Base-by-base conservation (phyloP, 2,113 vertebrate genomes). In the Podocnemis expansa region DNA sequence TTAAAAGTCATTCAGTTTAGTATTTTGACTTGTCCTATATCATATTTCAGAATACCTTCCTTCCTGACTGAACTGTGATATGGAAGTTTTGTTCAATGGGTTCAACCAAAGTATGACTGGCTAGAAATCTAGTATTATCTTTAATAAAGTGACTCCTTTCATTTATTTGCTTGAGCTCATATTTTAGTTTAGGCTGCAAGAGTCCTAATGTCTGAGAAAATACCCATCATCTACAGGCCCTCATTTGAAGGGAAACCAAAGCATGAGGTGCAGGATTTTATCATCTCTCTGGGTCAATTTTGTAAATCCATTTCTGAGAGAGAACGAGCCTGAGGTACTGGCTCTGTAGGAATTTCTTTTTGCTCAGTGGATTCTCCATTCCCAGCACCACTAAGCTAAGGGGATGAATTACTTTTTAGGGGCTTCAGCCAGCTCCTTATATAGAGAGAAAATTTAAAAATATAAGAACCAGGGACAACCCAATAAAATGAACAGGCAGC, bases 381-480 rank as follows among this genome's bases (percentile, higher is more conserved):
- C 58, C 82, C 9, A 81, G 70, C 75, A 54, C 73, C 58, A 78
- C 52, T 87, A 86, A 96, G 43, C 78, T 31, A 78, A 73, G 38
- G 19, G 13, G 47, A n/a, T 8, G 63, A 47, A 92, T 91, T 96
- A 51, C 83, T 88, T 97, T 97, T 95, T 90, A 91, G 94, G 96
- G 97, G 93, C 84, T 96, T 88, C 60, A 67, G 31, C 60, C 34
- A 93, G 90, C 88, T 97, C 82, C 91, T 88, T 95, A 97, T 95
- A 96, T 96, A 96, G 96, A 97, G 97, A 97, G 96, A 89, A 97
- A 97, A 96, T 97, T 93, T 96, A 89, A 96, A 97, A 94, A 96
- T 96, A 19, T 34, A n/a, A 67, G 60, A 67, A 19, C 16, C 16
- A 19, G 34, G 17, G 34, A 34, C n/a, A 34, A 67, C 16, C 17